These are phyloP conservation scores for Antedon mediterranea DNA, from an alignment of 53 echinoderm and acorn worm species.

Conservation along the genomic window DNA sequence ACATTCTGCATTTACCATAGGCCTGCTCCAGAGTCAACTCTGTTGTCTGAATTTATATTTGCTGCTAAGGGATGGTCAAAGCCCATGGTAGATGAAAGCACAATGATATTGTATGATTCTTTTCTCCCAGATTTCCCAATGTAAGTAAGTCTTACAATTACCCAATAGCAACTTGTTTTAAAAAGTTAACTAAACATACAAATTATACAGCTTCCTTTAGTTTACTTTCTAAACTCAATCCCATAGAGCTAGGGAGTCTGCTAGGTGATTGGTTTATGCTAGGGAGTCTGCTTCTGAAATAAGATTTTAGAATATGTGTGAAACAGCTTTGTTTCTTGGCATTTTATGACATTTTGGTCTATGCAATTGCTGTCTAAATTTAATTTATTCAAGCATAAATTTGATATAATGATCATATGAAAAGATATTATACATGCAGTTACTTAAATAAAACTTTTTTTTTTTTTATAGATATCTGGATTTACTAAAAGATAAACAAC, in stretches of 20 bases:
- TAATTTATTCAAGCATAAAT: not conserved
- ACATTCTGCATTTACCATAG: not conserved
- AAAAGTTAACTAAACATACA: too few relatives aligned
- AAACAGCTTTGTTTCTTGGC: too few relatives aligned
- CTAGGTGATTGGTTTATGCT: too few relatives aligned
- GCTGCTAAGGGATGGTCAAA: not conserved
- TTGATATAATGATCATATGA: not conserved
- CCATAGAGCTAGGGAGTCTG: too few relatives aligned
- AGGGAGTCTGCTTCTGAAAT: too few relatives aligned
- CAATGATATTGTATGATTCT: not conserved
- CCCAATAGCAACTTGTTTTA: too few relatives aligned
- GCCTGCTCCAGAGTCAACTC: not conserved
- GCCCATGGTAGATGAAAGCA: not conserved
- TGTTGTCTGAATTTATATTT: not conserved
- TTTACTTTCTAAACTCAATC: too few relatives aligned
- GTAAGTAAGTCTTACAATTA: not conserved
- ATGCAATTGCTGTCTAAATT: too few relatives aligned
- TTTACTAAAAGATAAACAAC: constrained; percentile 39
- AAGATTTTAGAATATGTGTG: too few relatives aligned
- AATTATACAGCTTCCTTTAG: too few relatives aligned
- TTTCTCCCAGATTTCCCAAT: not conserved
- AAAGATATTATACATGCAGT: not conserved
- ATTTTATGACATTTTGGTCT: too few relatives aligned
- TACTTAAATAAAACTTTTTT: too few relatives aligned
- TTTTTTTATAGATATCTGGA: constrained; percentile 62